Evolutionary conservation across 92 coral and sea anemone species (phyloP), one percentile per base, ranked within the genome.

Genomic region (Epizoanthus stellaris): DNA sequence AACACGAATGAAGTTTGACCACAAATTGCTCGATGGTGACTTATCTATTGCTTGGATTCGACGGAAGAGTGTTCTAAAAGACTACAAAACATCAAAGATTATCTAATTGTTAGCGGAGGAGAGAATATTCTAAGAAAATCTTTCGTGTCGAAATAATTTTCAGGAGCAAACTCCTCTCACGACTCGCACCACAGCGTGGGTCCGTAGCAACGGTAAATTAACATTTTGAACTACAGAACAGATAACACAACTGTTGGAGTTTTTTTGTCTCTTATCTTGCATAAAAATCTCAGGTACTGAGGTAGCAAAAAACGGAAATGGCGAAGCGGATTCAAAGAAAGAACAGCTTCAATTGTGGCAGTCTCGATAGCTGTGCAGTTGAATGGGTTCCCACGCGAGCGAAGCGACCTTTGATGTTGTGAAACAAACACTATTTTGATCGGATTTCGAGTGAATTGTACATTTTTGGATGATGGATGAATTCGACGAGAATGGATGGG

Each of bases 401-500:
- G 34, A 43, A 40, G 76, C 6, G 56, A 70, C 45, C 59, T 61
- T 38, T 59, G 68, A 17, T 58, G 67, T 66, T 69, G 76, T 81
- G 25, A 67, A 10, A 34, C 77, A 58, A 23, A n/a, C 66, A 82
- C 76, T 23, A 60, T 10, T 67, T 19, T 81, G 47, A 67, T 81
- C 76, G 75, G 66, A 66, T 42, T 49, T 49, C 23, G 19, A 43
- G 30, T 67, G 13, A 13, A 59, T 52, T 58, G 67, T 34, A 82
- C 52, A 68, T 82, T 74, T 17, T 58, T 21, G 20, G 62, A 81
- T 65, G 62, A 97, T 97, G 99, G 99, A 97, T 43, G 99, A 97
- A 77, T 97, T 97, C 73, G 99, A 97, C 80, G 95, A 90, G 79
- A 92, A 94, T 70, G 99, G 99, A 34, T 97, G 98, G 99, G 98